Conservation (phyloP, 2,888 invertebrate genomes). For the Coleophora flavipennella region DNA sequence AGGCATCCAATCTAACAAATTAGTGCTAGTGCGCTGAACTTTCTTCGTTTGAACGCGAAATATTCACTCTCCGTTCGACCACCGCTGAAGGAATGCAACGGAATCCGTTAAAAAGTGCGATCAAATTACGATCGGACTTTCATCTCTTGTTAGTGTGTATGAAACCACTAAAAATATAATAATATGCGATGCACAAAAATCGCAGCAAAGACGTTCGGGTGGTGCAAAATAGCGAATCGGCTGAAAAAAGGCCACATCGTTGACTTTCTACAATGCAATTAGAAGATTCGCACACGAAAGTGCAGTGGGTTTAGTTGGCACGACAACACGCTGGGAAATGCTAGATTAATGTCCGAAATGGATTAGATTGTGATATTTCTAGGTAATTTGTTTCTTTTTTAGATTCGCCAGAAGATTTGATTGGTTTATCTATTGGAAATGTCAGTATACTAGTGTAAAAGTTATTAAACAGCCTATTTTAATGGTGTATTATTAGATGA, state of each 20-base stretch:
- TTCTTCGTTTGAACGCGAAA: constrained; percentile 16
- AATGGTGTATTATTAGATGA: no score
- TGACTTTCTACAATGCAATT: constrained; percentile 63
- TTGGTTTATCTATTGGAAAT: no score
- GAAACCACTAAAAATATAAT: constrained; percentile 44
- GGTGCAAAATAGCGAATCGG: constrained; percentile 17
- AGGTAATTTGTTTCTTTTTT: no score
- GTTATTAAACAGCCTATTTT: no score
- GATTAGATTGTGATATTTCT: not conserved
- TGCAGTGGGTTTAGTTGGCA: constrained; percentile 34
- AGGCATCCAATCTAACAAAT: constrained; percentile 2
- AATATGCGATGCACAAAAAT: constrained; percentile 35
- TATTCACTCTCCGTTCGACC: constrained; percentile 30
- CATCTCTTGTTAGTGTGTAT: constrained; percentile 54
- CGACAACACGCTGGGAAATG: constrained; percentile 13
- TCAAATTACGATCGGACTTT: constrained; percentile 38
- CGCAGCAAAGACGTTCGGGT: constrained; percentile 9
- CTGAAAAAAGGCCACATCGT: constrained; percentile 41
- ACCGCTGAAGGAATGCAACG: constrained; percentile 35
- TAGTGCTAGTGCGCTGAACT: constrained; percentile 20
- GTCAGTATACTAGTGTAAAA: no score
- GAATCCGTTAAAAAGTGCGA: constrained; percentile 47
- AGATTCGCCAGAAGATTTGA: no score
- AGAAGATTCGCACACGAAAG: constrained; percentile 67
- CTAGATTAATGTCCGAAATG: constrained; percentile 9